These are phyloP conservation scores for Oreonectes daqikongensis DNA, from an alignment of 2,797 vertebrate genomes.

Conservation along the genomic window DNA sequence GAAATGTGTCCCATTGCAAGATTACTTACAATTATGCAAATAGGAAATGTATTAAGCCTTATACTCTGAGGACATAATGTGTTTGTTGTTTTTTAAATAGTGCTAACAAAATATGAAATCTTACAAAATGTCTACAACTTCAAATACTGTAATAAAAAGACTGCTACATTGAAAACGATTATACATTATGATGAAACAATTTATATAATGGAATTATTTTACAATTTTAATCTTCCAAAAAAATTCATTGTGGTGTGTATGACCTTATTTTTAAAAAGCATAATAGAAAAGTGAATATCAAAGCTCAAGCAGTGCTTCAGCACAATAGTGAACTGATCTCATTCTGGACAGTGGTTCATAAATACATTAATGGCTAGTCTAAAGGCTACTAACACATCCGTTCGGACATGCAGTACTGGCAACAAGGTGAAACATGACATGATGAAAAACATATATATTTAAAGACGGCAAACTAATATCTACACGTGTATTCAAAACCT, in stretches of 20 bases:
- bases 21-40: not conserved
- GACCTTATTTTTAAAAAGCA: not conserved
- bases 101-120: not conserved
- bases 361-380: not conserved
- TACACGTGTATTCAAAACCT: not conserved
- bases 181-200: not conserved
- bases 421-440: not conserved
- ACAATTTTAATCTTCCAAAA: not conserved
- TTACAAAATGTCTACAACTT: conserved; percentile 2
- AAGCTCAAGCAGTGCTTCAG: not conserved
- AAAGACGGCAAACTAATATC: not conserved
- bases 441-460: not conserved
- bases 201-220: not conserved
- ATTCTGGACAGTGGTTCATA: not conserved
- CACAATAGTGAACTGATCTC: not conserved
- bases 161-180: not conserved
- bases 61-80: too few species aligned
- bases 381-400: not conserved
- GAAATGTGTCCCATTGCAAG: not conserved
- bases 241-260: not conserved
- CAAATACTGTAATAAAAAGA: not conserved
- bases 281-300: not conserved
- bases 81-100: not conserved
- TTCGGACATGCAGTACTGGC: not conserved
- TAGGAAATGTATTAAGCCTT: too few species aligned